Base-by-base conservation (phyloP, 2,113 vertebrate species). In the Xiphias gladius region DNA sequence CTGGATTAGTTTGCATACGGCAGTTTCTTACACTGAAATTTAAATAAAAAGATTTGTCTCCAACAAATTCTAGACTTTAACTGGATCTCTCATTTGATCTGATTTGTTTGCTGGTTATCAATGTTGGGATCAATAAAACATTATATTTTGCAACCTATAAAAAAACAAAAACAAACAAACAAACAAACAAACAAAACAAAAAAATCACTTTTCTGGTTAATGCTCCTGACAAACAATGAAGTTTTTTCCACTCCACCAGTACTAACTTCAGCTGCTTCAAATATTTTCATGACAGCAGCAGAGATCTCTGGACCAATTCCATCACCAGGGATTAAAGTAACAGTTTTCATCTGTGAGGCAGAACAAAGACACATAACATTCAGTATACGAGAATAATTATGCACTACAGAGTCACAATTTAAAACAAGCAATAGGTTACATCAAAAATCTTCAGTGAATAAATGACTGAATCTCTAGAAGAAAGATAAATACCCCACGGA, bases 231-330 rank as follows among this genome's bases (percentile, higher is more conserved):
- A n/a, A 17, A 63, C 14, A 69, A 55, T 32, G 1, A 30, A 26
- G 26, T n/a, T 16, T 39, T 43, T 54, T 26, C 16, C 72, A 10
- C 11, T 8, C 2, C 0, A 52, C 0, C 7, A 55, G 46, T 63
- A 68, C 87, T 90, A 93, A 98, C 98, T 89, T 98, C 96, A 81
- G 97, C 97, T 86, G 96, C 96, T 91, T 97, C 97, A 92, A 99
- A 99, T 88, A 99, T 98, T 86, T 98, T 97, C 96, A 97, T 95
- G 55, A 99, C 97, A 73, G 98, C 95, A 65, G 85, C 81, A 50
- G 98, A 99, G 90, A 99, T 99, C 91, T 99, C 98, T 0, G 97
- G 98, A 86, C 98, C 98, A 83, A 99, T 99, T 87, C 98, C 98
- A 96, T 99, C 98, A 77, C 98, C 98, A 74, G 98, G 98, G 94